Conservation (phyloP, 2,113 vertebrate genomes). For the Gymnobelideus leadbeateri region DNA sequence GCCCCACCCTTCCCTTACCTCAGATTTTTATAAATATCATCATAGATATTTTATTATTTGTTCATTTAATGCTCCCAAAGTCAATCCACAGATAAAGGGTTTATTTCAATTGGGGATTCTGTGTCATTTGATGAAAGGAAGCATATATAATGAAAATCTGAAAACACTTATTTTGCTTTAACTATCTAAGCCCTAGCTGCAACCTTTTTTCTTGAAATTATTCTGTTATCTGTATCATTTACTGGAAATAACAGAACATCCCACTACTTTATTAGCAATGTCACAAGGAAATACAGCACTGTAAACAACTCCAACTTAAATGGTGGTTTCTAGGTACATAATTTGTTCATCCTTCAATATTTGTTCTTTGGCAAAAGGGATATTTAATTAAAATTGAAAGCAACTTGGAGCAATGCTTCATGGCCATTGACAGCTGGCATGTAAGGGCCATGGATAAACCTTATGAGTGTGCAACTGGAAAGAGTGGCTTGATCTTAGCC, state of each 20-base stretch:
- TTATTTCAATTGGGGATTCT: slow-evolving; percentile 15
- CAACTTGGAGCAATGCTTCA: neutral
- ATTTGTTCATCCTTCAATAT: slow-evolving; percentile 24
- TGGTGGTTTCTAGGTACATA: slow-evolving; percentile 16
- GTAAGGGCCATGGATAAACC: neutral
- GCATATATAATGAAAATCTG: slow-evolving; percentile 19
- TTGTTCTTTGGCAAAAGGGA: slow-evolving; percentile 48
- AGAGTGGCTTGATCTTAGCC: slow-evolving; percentile 28
- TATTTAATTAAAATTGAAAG: slow-evolving; percentile 49
- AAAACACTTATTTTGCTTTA: slow-evolving; percentile 29
- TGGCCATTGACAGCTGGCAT: slow-evolving; percentile 12
- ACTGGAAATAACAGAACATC: slow-evolving; percentile 43
- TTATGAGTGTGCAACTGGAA: slow-evolving; percentile 12
- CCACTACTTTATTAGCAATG: slow-evolving; percentile 49
- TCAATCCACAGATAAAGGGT: neutral
- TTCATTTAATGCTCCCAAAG: slow-evolving; percentile 5
- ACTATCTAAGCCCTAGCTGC: slow-evolving; percentile 37
- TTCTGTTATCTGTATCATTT: slow-evolving; percentile 45
- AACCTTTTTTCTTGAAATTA: slow-evolving; percentile 46
- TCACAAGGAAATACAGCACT: slow-evolving; percentile 16
- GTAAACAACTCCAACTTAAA: slow-evolving; percentile 50
- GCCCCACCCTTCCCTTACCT: slow-evolving; percentile 4
- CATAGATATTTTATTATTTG: slow-evolving; percentile 6
- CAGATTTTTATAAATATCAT: slow-evolving; percentile 28
- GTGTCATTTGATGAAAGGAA: neutral